Evolutionary conservation across 2,888 invertebrate genomes (phyloP).

Genomic region (Phyllotreta cruciferae): DNA sequence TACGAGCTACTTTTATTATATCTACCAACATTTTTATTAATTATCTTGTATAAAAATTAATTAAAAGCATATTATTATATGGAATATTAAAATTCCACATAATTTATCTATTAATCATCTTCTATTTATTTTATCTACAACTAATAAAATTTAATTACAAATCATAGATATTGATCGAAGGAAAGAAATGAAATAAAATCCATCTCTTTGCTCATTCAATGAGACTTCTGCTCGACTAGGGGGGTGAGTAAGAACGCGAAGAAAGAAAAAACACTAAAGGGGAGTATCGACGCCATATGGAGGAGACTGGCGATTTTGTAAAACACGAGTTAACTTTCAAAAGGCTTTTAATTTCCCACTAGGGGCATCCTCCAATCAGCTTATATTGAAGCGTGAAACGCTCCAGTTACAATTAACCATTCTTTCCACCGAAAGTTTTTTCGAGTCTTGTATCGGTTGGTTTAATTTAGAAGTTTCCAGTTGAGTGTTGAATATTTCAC

Average conservation of each 20-base stretch:
- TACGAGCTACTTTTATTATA: no score
- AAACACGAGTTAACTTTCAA: slow-evolving; percentile 45
- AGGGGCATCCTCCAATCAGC: slow-evolving; percentile 29
- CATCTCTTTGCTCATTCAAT: slow-evolving; percentile 9
- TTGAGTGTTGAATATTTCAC: background rate
- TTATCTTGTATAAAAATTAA: no score
- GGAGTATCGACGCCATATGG: slow-evolving; percentile 35
- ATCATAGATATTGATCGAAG: background rate
- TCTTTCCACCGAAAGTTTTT: no score
- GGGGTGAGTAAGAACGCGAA: slow-evolving; percentile 20
- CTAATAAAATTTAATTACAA: no score
- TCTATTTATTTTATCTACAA: no score
- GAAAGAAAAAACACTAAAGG: slow-evolving; percentile 30
- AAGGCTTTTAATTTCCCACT: slow-evolving; percentile 45
- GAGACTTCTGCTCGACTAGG: slow-evolving; percentile 1
- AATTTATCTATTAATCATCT: no score
- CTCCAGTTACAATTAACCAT: slow-evolving; percentile 25
- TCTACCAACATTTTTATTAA: no score
- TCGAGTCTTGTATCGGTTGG: slow-evolving; percentile 6
- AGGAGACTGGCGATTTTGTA: slow-evolving; percentile 40
- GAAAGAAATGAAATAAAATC: background rate
- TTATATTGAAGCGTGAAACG: slow-evolving; percentile 27
- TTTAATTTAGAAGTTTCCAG: background rate
- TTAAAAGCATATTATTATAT: no score
- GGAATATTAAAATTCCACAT: no score